Percentiles rank a stretch among this genome's conserved stretches.
Evolutionary conservation across 1,140 invertebrate species (phyloP).

Genomic region (Scaptodrosophila lebanonensis): DNA sequence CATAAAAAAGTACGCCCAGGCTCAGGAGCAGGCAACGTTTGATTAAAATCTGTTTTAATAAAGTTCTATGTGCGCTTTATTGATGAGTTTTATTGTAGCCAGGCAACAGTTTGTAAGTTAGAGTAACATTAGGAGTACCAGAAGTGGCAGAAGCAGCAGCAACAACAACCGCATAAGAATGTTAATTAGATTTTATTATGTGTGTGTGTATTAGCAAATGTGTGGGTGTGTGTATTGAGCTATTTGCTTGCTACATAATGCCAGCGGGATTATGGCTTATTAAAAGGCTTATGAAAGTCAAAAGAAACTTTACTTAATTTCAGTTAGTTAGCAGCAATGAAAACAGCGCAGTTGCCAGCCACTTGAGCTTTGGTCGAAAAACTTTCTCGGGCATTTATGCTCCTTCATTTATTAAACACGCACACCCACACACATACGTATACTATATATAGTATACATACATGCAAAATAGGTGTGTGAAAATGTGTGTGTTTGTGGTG

Average conservation of each 20-base stretch:
- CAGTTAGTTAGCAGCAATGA: conserved; percentile 72
- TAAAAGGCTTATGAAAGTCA: conserved; percentile 76
- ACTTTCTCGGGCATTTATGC: too few relatives aligned
- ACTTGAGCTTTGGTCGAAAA: conserved; percentile 67
- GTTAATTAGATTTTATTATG: conserved; percentile 75
- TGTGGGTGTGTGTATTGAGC: conserved; percentile 15
- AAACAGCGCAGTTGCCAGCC: conserved; percentile 40
- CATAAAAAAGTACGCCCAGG: too few relatives aligned
- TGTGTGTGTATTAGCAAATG: background rate
- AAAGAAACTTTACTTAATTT: conserved; percentile 76
- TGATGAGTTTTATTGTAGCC: conserved; percentile 63
- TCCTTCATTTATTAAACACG: too few relatives aligned
- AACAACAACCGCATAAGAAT: conserved; percentile 24
- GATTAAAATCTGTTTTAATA: conserved; percentile 71
- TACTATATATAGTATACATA: too few relatives aligned
- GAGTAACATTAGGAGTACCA: too few relatives aligned
- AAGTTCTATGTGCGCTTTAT: conserved; percentile 58
- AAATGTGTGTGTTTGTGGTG: too few relatives aligned
- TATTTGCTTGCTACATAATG: conserved; percentile 52
- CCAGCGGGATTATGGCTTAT: conserved; percentile 70
- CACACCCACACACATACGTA: too few relatives aligned
- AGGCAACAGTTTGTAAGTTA: too few relatives aligned
- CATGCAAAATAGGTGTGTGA: too few relatives aligned
- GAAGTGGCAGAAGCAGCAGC: too few relatives aligned
- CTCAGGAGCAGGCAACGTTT: conserved; percentile 17